Evolutionary conservation across 53 echinoderm and acorn worm genomes (phyloP).

Genomic region (Henricia sp.): DNA sequence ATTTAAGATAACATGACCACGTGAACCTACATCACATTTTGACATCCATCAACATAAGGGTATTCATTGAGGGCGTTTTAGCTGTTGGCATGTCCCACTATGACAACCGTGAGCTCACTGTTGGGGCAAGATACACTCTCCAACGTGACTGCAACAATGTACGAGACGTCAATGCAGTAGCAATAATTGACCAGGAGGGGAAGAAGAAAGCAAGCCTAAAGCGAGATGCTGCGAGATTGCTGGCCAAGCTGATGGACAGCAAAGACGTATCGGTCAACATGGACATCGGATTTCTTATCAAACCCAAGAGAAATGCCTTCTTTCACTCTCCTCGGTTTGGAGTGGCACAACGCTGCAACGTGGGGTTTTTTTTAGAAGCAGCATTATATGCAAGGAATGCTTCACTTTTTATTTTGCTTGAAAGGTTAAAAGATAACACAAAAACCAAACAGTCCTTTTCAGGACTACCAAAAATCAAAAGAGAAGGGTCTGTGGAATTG

Average conservation of each 20-base stretch:
- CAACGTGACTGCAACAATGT: constrained; percentile 5
- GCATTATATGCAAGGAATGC: no score
- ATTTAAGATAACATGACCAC: not conserved
- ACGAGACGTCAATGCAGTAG: constrained; percentile 10
- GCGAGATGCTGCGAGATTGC: constrained; percentile 19
- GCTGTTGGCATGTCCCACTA: constrained; percentile 40
- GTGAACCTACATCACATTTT: not conserved
- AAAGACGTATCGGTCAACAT: not conserved
- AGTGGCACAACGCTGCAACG: no score
- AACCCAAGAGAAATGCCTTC: constrained; percentile 12
- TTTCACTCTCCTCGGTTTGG: no score
- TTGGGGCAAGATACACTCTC: constrained; percentile 12
- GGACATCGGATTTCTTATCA: not conserved
- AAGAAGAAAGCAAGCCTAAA: constrained; percentile 26
- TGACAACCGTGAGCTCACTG: not conserved
- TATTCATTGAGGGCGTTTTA: constrained; percentile 26
- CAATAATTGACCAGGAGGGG: constrained; percentile 13
- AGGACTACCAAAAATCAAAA: no score
- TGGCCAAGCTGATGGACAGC: not conserved
- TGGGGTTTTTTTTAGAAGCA: no score
- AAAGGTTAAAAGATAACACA: no score
- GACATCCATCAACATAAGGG: not conserved
- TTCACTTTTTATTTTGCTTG: no score
- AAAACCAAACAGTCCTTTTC: no score
- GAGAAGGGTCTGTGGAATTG: no score